These are phyloP conservation scores for Platycheirus rosarum DNA, from an alignment of 2,888 invertebrate genomes.

Conservation along the genomic window DNA sequence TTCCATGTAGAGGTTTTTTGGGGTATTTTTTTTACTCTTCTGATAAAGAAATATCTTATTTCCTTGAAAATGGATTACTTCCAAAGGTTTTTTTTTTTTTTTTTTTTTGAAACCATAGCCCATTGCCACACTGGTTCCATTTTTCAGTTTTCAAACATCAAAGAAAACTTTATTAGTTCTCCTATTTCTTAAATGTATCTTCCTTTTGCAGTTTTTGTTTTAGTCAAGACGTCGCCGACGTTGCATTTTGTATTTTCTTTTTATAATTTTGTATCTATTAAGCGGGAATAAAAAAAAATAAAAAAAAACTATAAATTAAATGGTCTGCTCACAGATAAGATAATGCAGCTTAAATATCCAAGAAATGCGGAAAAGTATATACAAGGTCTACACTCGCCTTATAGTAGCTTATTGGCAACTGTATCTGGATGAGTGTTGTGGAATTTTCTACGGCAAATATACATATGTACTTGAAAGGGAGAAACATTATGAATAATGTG, in stretches of 20 bases:
- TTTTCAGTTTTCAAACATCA: slow-evolving; percentile 17
- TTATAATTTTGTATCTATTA: slow-evolving; percentile 30
- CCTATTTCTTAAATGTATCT: slow-evolving; percentile 14
- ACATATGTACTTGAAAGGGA: neutral
- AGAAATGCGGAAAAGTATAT: slow-evolving; percentile 7
- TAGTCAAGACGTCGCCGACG: neutral
- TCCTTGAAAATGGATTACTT: no score
- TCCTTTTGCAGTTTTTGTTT: slow-evolving; percentile 11
- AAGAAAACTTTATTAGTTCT: slow-evolving; percentile 21
- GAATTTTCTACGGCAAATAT: neutral
- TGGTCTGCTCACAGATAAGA: slow-evolving; percentile 56
- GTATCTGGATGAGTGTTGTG: neutral
- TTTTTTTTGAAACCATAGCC: no score
- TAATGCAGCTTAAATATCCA: no score
- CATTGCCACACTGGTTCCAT: neutral
- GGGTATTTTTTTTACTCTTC: no score
- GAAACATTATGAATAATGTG: slow-evolving; percentile 17
- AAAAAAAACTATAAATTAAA: slow-evolving; percentile 49
- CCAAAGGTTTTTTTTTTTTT: no score
- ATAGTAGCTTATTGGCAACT: no score
- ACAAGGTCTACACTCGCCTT: neutral
- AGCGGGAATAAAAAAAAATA: no score
- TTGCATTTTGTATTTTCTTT: slow-evolving; percentile 17
- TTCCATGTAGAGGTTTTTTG: no score
- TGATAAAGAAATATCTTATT: no score